Conservation (phyloP, 1,140 invertebrate genomes). For the Popillia japonica region DNA sequence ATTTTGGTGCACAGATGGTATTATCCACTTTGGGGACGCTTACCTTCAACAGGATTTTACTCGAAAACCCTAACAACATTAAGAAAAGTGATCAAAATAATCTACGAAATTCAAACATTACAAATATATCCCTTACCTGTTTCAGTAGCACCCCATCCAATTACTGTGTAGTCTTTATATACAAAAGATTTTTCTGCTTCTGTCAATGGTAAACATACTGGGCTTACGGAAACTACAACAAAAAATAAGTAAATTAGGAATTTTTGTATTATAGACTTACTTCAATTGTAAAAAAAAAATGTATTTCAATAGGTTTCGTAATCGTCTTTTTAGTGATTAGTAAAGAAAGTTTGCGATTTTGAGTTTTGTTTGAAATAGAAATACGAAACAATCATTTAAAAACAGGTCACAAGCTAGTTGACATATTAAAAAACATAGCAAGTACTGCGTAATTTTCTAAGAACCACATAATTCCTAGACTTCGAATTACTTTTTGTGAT, state of each 20-base stretch:
- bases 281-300: too few species aligned
- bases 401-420: too few species aligned
- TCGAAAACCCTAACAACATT: conserved; percentile 51
- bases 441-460: too few species aligned
- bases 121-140: conserved; percentile 55
- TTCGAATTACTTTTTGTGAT: too few species aligned
- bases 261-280: too few species aligned
- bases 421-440: too few species aligned
- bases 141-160: conserved; percentile 71
- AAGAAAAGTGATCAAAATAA: conserved; percentile 38
- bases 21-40: conserved; percentile 61
- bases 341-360: too few species aligned
- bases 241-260: background rate
- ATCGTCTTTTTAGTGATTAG: too few species aligned
- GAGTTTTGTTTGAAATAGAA: too few species aligned
- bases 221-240: conserved; percentile 20
- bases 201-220: conserved; percentile 28
- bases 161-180: conserved; percentile 58
- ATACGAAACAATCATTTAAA: too few species aligned
- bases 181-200: background rate
- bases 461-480: too few species aligned
- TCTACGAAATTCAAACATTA: background rate
- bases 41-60: conserved; percentile 64
- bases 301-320: too few species aligned
- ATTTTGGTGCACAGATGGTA: conserved; percentile 58